Percentiles rank a stretch among this genome's conserved stretches.
Evolutionary conservation across 2,888 invertebrate species (phyloP).

Genomic region (Dinocampus coccinellae): DNA sequence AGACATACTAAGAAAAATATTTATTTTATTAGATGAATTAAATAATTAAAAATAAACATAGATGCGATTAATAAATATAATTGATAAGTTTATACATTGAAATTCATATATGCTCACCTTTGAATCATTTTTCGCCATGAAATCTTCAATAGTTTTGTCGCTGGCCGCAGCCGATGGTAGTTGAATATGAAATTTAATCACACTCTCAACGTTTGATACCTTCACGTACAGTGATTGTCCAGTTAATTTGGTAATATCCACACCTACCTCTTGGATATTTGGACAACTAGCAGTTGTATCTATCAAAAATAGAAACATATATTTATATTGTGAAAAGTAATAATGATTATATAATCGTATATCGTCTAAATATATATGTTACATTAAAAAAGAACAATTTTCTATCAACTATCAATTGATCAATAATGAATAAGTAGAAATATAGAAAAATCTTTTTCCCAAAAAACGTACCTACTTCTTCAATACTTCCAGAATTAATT

Average conservation of each 20-base stretch:
- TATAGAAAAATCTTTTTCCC: neutral
- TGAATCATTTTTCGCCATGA: constrained; percentile 55
- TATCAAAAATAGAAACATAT: constrained; percentile 22
- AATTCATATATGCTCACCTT: constrained; percentile 51
- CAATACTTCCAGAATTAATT: constrained; percentile 25
- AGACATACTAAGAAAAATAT: too few relatives aligned
- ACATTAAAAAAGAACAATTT: neutral
- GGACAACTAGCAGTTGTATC: neutral
- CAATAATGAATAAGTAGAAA: neutral
- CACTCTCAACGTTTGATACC: constrained; percentile 67
- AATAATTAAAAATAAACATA: neutral
- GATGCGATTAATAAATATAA: too few relatives aligned
- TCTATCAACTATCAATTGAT: neutral
- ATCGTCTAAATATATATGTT: neutral
- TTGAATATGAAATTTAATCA: constrained; percentile 69
- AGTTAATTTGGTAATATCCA: constrained; percentile 67
- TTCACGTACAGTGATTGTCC: constrained; percentile 69
- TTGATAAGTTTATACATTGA: too few relatives aligned
- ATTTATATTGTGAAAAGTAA: neutral
- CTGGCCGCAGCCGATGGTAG: constrained; percentile 64
- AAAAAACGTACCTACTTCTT: constrained; percentile 37
- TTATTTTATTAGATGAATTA: neutral
- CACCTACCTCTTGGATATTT: constrained; percentile 40
- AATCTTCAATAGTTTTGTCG: constrained; percentile 54
- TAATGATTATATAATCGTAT: neutral